Conservation (phyloP, 2,113 vertebrate genomes). For the Poeciliopsis prolifica region DNA sequence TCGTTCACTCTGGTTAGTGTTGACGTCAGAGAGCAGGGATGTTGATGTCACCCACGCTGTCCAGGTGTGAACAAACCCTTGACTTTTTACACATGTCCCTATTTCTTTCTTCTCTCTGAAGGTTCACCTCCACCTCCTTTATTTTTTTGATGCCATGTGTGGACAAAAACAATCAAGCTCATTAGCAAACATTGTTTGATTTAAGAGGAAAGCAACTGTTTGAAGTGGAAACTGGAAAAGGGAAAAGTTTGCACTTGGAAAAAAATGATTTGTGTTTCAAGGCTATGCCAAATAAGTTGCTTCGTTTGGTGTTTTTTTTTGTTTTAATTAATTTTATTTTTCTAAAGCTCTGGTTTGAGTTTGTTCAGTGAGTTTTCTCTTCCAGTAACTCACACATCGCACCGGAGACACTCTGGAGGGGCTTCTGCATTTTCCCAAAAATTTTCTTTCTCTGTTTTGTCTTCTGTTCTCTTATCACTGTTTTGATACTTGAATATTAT, state of each 20-base stretch:
- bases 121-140: background rate
- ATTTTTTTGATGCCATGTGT: background rate
- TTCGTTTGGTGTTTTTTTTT: background rate
- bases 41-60: constrained; percentile 41
- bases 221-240: background rate
- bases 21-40: constrained; percentile 49
- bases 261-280: background rate
- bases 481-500: no score
- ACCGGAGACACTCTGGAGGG: background rate
- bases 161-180: background rate
- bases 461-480: no score
- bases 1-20: constrained; percentile 22
- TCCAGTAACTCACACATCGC: background rate
- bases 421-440: no score
- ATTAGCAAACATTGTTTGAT: background rate
- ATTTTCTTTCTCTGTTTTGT: no score
- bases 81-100: constrained; percentile 9
- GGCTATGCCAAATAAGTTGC: background rate
- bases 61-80: constrained; percentile 26
- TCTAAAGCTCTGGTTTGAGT: background rate
- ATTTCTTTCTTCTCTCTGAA: constrained; percentile 10
- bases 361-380: background rate
- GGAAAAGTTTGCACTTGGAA: no score
- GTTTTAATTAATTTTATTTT: background rate
- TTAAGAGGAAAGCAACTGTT: background rate